These are phyloP conservation scores for Rhabdomys dilectus DNA, from an alignment of 2,113 vertebrate species.

Conservation along the genomic window DNA sequence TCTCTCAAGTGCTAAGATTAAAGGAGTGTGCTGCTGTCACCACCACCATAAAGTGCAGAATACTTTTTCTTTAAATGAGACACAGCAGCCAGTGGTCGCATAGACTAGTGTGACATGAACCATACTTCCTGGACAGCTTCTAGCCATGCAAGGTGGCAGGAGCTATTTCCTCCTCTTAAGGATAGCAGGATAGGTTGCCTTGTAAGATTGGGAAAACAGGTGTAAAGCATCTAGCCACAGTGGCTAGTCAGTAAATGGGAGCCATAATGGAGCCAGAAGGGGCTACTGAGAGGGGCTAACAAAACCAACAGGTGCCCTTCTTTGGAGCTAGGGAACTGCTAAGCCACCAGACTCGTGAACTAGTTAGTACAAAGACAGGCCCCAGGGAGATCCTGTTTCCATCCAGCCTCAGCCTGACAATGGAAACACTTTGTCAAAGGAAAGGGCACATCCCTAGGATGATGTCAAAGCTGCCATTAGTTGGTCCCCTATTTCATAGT, in stretches of 20 bases:
- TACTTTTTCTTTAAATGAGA: neutral
- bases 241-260: neutral
- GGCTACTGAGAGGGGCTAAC: rapidly evolving
- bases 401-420: neutral
- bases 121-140: neutral
- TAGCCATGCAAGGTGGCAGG: neutral
- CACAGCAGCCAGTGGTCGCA: neutral
- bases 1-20: neutral
- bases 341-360: neutral
- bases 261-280: neutral
- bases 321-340: neutral
- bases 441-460: neutral
- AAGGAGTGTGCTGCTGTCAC: neutral
- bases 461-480: neutral
- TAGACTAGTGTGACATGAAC: neutral
- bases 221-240: neutral
- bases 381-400: neutral
- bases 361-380: neutral
- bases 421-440: neutral
- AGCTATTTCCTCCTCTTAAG: neutral
- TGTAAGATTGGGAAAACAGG: neutral
- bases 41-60: neutral
- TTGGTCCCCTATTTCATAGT: neutral
- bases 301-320: neutral
- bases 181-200: neutral